These are phyloP conservation scores for Prunella fulvescens DNA, from an alignment of 2,113 vertebrate genomes.

Conservation along the genomic window DNA sequence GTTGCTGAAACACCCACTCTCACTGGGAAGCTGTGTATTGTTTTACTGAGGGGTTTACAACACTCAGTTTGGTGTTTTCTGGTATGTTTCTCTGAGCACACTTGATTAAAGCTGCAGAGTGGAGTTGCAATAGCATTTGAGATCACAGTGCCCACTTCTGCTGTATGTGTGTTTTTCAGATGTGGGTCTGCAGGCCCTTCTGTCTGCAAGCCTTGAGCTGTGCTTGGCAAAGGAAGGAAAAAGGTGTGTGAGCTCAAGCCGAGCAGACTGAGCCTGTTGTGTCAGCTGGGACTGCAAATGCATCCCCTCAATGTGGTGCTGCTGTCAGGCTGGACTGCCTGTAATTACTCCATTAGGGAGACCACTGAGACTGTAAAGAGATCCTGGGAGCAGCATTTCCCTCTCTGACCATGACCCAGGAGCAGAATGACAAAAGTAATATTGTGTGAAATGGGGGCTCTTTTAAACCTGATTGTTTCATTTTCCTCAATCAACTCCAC, in stretches of 20 bases:
- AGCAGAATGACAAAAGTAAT: neutral
- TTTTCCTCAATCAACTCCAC: neutral
- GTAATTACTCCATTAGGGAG: neutral
- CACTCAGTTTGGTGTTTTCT: neutral
- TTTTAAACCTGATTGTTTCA: neutral
- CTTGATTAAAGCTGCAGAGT: no score
- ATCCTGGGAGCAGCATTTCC: neutral
- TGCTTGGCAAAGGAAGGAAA: neutral
- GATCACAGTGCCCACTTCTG: rapidly evolving
- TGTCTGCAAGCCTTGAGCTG: neutral
- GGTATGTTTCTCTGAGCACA: neutral
- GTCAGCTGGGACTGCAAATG: neutral
- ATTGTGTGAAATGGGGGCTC: neutral
- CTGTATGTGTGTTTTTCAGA: neutral
- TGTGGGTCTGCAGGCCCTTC: neutral
- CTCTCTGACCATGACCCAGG: neutral
- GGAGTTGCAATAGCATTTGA: neutral
- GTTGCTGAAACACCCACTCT: neutral
- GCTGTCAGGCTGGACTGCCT: neutral
- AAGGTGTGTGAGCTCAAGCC: no score
- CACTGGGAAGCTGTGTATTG: neutral
- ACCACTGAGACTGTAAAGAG: neutral
- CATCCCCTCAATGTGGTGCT: neutral
- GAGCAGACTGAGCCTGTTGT: neutral
- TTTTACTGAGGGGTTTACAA: neutral